Conservation (phyloP, 2,888 invertebrate species). For the Megaustenia siamemsis region DNA sequence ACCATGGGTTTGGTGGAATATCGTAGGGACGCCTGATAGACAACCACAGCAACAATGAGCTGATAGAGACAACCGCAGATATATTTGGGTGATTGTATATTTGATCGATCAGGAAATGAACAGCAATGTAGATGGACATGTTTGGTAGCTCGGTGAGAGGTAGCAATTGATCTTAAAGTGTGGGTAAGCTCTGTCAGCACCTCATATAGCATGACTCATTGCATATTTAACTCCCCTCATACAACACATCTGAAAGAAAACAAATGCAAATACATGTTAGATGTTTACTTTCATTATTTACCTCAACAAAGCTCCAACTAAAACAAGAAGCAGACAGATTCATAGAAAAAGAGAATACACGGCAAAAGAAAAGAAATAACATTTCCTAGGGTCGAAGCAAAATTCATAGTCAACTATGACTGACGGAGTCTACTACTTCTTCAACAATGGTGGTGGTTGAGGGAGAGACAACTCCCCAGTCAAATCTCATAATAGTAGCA, state of each 20-base stretch:
- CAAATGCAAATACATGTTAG: background rate
- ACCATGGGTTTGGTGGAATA: slow-evolving; percentile 52
- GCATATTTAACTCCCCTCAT: background rate
- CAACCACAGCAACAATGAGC: slow-evolving; percentile 51
- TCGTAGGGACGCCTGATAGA: slow-evolving; percentile 41
- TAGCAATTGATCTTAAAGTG: background rate
- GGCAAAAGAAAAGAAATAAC: too few relatives aligned
- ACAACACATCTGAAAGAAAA: slow-evolving; percentile 14
- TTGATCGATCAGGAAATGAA: slow-evolving; percentile 49
- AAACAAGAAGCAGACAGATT: too few relatives aligned
- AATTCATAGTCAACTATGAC: too few relatives aligned
- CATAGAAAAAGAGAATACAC: too few relatives aligned
- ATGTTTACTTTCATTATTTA: background rate
- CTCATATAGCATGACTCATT: background rate
- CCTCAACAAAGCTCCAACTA: too few relatives aligned
- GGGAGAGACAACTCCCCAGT: too few relatives aligned
- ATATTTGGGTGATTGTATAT: slow-evolving; percentile 52
- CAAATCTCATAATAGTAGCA: too few relatives aligned
- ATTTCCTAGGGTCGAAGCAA: too few relatives aligned
- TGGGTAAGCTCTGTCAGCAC: background rate
- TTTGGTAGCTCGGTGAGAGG: background rate
- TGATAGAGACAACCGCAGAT: slow-evolving; percentile 47
- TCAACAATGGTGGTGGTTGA: too few relatives aligned
- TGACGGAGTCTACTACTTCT: too few relatives aligned
- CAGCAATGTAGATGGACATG: slow-evolving; percentile 50